Evolutionary conservation across 2,888 invertebrate genomes (phyloP).

Genomic region (Athalia cordata): DNA sequence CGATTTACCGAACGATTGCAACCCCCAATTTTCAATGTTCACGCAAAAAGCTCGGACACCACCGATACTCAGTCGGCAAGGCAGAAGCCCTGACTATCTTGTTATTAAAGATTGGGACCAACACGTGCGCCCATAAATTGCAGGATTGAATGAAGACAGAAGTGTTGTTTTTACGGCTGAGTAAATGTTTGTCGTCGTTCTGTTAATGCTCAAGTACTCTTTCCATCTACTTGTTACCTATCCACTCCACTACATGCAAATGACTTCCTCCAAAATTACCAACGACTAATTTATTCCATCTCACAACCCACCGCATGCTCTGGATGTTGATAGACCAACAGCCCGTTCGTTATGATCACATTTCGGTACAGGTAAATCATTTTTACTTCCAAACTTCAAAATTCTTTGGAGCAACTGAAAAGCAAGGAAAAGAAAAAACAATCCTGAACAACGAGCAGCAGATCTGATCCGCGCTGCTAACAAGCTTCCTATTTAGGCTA

Average conservation of each 20-base stretch:
- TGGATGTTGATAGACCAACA: neutral
- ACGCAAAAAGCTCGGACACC: no score
- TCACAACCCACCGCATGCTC: neutral
- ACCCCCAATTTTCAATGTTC: no score
- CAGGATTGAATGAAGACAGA: neutral
- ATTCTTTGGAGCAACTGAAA: no score
- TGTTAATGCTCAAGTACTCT: conserved; percentile 9
- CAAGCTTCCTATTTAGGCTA: no score
- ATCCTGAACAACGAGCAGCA: no score
- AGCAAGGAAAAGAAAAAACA: no score
- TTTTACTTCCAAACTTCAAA: neutral
- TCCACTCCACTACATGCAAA: neutral
- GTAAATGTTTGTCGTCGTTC: conserved; percentile 31
- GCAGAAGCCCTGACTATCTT: no score
- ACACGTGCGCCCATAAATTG: conserved; percentile 10
- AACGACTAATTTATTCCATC: conserved; percentile 34
- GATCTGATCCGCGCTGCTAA: no score
- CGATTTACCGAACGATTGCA: no score
- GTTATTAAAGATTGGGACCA: neutral
- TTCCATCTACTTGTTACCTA: neutral
- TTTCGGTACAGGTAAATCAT: conserved; percentile 1
- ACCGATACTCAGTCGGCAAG: neutral
- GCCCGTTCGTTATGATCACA: neutral
- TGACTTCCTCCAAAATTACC: conserved; percentile 36
- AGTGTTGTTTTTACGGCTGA: conserved; percentile 18